These are phyloP conservation scores for Mastomys coucha DNA, from an alignment of 2,113 vertebrate species.

Conservation along the genomic window DNA sequence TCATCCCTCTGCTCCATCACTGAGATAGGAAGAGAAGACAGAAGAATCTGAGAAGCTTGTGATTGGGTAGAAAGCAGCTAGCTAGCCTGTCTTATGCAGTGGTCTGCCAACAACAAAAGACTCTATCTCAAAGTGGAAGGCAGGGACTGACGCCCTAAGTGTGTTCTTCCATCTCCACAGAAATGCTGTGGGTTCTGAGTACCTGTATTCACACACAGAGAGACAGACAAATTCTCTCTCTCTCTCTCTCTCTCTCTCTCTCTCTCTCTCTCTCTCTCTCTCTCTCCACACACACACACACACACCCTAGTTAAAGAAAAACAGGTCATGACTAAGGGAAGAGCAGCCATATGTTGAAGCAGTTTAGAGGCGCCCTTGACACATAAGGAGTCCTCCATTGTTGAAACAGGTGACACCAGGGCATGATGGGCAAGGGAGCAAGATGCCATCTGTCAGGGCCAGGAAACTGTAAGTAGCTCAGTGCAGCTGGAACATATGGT, in stretches of 20 bases:
- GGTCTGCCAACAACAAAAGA: not conserved
- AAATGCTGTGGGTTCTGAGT: not conserved
- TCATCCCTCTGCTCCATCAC: not conserved
- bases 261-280: not conserved
- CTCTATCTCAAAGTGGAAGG: not conserved
- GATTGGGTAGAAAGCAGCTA: not conserved
- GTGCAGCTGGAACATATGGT: slow-evolving; percentile 10
- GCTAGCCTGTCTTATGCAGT: not conserved
- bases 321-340: not conserved
- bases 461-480: slow-evolving; percentile 22
- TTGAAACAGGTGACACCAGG: not conserved
- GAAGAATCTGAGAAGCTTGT: not conserved
- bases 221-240: not conserved
- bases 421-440: not conserved
- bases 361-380: not conserved
- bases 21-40: not conserved
- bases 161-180: too few species aligned
- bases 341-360: not conserved
- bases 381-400: not conserved
- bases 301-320: not conserved
- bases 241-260: not conserved
- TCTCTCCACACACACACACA: not conserved
- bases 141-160: too few species aligned
- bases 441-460: slow-evolving; percentile 54
- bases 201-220: not conserved